Conservation (phyloP, 1,140 invertebrate species). For the Aphidius ervi region DNA sequence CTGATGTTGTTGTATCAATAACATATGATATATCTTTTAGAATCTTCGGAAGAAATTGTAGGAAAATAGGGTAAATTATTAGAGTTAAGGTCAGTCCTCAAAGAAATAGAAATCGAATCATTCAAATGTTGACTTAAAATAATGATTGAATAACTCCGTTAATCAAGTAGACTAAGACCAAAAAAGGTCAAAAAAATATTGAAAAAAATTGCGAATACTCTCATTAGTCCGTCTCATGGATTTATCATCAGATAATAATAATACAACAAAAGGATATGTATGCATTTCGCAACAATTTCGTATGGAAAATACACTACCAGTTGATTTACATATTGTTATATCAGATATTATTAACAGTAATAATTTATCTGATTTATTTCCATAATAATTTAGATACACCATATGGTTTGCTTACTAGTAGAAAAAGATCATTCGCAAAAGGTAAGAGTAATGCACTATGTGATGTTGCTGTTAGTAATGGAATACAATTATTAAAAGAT, state of each 20-base stretch:
- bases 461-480: slow-evolving; percentile 98
- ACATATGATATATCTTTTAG: too few relatives aligned
- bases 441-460: slow-evolving; percentile 68
- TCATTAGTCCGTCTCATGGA: slow-evolving; percentile 73
- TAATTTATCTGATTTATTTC: slow-evolving; percentile 87
- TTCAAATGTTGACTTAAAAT: too few relatives aligned
- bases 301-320: slow-evolving; percentile 77
- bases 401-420: slow-evolving; percentile 92
- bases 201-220: background rate
- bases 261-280: slow-evolving; percentile 35
- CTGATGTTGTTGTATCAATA: too few relatives aligned
- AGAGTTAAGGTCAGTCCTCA: too few relatives aligned
- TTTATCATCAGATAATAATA: slow-evolving; percentile 65
- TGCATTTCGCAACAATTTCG: slow-evolving; percentile 89
- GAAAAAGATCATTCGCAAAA: slow-evolving; percentile 80
- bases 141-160: too few relatives aligned
- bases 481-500: slow-evolving; percentile 97
- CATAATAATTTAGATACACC: slow-evolving; percentile 87
- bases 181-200: slow-evolving; percentile 3
- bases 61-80: too few relatives aligned
- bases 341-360: slow-evolving; percentile 86
- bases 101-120: too few relatives aligned
- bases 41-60: too few relatives aligned
- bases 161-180: too few relatives aligned
- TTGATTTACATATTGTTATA: slow-evolving; percentile 88